Base-by-base conservation (phyloP, 2,888 invertebrate genomes). In the Pantelozetes paolii region DNA sequence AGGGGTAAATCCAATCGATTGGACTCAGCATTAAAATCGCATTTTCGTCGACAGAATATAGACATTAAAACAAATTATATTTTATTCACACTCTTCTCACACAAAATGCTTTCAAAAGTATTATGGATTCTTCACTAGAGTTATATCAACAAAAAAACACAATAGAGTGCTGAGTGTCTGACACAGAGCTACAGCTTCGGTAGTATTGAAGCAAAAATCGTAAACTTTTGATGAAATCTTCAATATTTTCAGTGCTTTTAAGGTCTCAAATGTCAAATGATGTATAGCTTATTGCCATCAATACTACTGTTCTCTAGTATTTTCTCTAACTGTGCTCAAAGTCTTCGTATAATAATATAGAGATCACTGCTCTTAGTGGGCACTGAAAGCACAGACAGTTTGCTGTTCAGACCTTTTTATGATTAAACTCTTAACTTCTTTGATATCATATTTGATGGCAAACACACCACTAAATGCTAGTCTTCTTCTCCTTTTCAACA, bases 261-360 rank as follows among this genome's bases (percentile, higher is more conserved):
- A 62, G 32, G 62, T 62, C 62, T 62, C 62, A 36, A 32, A 62
- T 62, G 62, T 62, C 62, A 32, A 32, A 62, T 62, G 62, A 62
- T 62, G 28, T 32, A 62, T 62, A 26, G 62, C 62, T 62, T 54
- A 62, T 62, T 62, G 23, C 13, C 36, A 18, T 30, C 30, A 62
- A 62, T 62, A 62, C 32, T 62, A 23, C 62, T 32, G n/a, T 62
- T 62, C 62, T 32, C n/a, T n/a, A n/a, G n/a, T n/a, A n/a, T n/a
- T n/a, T n/a, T n/a, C n/a, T n/a, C n/a, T n/a, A n/a, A n/a, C n/a
- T n/a, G n/a, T n/a, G n/a, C n/a, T n/a, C n/a, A n/a, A n/a, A n/a
- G n/a, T n/a, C n/a, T n/a, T n/a, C n/a, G n/a, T n/a, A n/a, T n/a
- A n/a, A n/a, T n/a, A n/a, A n/a, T n/a, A n/a, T n/a, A n/a, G n/a